These are phyloP conservation scores for Hyperopisus bebe DNA, from an alignment of 2,113 vertebrate species.

Conservation along the genomic window DNA sequence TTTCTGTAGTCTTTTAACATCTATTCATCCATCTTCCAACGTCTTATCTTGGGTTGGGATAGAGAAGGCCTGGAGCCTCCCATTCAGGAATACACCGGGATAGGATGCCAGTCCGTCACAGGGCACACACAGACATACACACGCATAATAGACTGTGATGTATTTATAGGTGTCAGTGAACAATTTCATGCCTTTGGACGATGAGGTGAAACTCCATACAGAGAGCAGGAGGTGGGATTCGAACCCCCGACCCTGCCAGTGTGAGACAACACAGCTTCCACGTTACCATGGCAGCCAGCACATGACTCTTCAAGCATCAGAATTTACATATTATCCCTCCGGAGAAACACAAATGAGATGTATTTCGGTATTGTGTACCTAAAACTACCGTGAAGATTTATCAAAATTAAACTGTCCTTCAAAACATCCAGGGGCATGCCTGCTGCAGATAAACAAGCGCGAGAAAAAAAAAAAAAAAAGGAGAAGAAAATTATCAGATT, in stretches of 20 bases:
- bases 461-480: background rate
- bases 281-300: background rate
- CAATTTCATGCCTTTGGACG: background rate
- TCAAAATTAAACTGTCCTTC: slow-evolving; percentile 18
- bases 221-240: background rate
- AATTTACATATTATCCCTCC: background rate
- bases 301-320: background rate
- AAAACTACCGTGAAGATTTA: slow-evolving; percentile 5
- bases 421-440: slow-evolving; percentile 8
- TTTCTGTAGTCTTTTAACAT: background rate
- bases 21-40: background rate
- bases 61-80: background rate
- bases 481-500: slow-evolving; percentile 21
- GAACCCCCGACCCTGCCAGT: background rate
- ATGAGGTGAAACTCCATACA: background rate
- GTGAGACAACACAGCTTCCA: background rate
- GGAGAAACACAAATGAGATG: background rate
- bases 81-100: background rate
- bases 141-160: background rate
- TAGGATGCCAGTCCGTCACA: background rate
- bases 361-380: background rate
- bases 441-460: slow-evolving; percentile 9
- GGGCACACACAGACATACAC: background rate
- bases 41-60: background rate
- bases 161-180: background rate